Conservation (phyloP, 2,797 vertebrate genomes). For the Molossus alvarezi region DNA sequence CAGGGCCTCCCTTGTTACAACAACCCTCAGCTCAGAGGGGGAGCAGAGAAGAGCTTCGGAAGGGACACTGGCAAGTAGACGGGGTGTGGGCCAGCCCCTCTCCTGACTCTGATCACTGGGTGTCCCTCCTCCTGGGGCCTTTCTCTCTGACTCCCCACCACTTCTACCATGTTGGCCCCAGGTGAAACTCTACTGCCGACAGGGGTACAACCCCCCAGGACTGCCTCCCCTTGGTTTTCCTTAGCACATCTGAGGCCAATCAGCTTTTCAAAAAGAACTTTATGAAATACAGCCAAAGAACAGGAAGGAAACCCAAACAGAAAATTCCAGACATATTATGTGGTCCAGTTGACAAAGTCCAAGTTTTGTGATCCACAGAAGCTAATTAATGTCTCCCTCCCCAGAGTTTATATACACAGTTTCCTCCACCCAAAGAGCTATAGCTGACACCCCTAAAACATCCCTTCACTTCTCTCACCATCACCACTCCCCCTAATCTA, state of each 20-base stretch:
- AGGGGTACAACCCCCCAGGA: not conserved
- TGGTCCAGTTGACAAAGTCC: conserved; percentile 74
- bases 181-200: not conserved
- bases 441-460: not conserved
- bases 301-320: conserved; percentile 82
- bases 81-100: not conserved
- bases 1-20: not conserved
- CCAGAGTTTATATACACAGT: not conserved
- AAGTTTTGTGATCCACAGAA: conserved; percentile 68
- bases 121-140: not conserved
- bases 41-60: conserved; percentile 5
- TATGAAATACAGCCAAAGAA: conserved; percentile 78
- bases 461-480: not conserved
- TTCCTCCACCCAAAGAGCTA: not conserved
- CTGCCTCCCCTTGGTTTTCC: conserved; percentile 11
- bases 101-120: not conserved
- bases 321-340: conserved; percentile 82
- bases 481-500: not conserved
- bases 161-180: not conserved
- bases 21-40: not conserved
- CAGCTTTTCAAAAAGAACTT: conserved; percentile 72
- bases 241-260: conserved; percentile 74
- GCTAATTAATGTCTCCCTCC: conserved; percentile 59
- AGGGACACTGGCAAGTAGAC: not conserved
- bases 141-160: not conserved